Evolutionary conservation across 2,113 vertebrate genomes (phyloP), one percentile per base, ranked within the genome.

Genomic region (Synchiropus splendidus): DNA sequence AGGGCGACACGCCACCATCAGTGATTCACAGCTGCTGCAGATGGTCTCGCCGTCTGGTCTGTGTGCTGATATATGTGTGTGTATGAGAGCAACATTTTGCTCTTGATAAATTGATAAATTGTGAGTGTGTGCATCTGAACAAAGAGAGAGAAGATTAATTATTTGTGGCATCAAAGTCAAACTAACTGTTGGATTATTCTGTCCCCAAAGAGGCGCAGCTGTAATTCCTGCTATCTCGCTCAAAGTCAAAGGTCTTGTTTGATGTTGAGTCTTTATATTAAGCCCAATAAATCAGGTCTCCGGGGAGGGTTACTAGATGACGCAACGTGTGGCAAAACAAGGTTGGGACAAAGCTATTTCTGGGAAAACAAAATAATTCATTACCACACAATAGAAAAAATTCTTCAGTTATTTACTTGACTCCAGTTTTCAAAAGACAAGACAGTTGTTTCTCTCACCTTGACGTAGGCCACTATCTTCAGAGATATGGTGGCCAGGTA

Each of bases 401-500:
- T n/a, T n/a, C n/a, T n/a, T n/a, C n/a, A n/a, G n/a, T n/a, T n/a
- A n/a, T n/a, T n/a, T n/a, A n/a, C n/a, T n/a, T n/a, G n/a, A n/a
- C n/a, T n/a, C n/a, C n/a, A n/a, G n/a, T n/a, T n/a, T n/a, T n/a
- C n/a, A n/a, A n/a, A n/a, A n/a, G n/a, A n/a, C n/a, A n/a, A n/a
- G n/a, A n/a, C n/a, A n/a, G 21, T 27, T 27, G 21, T 12, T 13
- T 4, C 6, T 35, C 13, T 64, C 86, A 97, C 93, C 91, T 96
- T 97, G 9, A 94, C 88, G 8, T 94, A 95, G 31, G 93, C 93
- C 53, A 97, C 93, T 10, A 96, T 94, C 84, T 96, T 97, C 73
- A 97, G 85, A 4, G 92, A 95, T 61, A 97, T 97, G 9, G 92
- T 97, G 69, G 93, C 93, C 78, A 95, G 81, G 65, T 96, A 97